Percentiles rank a stretch among this genome's conserved stretches.
Conservation (phyloP, 2,888 invertebrate species). For the Augochlorella aurata region DNA sequence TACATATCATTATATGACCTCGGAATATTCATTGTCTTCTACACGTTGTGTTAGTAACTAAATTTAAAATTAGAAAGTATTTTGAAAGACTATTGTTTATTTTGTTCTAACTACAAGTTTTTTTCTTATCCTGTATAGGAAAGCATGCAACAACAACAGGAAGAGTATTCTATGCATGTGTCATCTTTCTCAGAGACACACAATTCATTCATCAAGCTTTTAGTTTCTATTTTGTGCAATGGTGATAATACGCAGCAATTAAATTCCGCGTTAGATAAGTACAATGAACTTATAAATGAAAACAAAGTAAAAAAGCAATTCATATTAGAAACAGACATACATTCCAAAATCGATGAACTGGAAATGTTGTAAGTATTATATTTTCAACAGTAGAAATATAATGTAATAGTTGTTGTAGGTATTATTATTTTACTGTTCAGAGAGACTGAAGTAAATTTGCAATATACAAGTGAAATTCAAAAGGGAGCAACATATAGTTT, state of each 20-base stretch:
- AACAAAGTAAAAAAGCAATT: neutral
- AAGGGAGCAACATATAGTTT: conserved; percentile 71
- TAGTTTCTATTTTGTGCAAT: conserved; percentile 70
- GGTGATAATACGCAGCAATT: conserved; percentile 57
- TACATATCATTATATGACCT: conserved; percentile 74
- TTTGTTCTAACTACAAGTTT: neutral
- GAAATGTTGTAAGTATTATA: conserved; percentile 62
- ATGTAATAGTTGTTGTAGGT: conserved; percentile 1
- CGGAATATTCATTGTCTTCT: conserved; percentile 74
- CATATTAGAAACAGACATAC: neutral
- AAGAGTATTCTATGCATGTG: conserved; percentile 66
- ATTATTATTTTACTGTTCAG: conserved; percentile 59
- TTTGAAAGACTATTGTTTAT: neutral
- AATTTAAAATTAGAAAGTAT: neutral
- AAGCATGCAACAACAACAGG: conserved; percentile 72
- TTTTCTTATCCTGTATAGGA: conserved; percentile 65
- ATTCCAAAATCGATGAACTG: conserved; percentile 50
- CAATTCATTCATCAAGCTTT: conserved; percentile 74
- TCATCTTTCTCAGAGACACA: conserved; percentile 59
- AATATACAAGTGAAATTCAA: conserved; percentile 69
- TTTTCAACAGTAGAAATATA: neutral
- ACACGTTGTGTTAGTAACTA: conserved; percentile 73
- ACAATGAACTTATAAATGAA: conserved; percentile 6
- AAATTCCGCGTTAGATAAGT: conserved; percentile 25
- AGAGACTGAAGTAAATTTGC: conserved; percentile 62